Conservation (phyloP, 2,797 vertebrate species). For the Crenuchus spilurus region DNA sequence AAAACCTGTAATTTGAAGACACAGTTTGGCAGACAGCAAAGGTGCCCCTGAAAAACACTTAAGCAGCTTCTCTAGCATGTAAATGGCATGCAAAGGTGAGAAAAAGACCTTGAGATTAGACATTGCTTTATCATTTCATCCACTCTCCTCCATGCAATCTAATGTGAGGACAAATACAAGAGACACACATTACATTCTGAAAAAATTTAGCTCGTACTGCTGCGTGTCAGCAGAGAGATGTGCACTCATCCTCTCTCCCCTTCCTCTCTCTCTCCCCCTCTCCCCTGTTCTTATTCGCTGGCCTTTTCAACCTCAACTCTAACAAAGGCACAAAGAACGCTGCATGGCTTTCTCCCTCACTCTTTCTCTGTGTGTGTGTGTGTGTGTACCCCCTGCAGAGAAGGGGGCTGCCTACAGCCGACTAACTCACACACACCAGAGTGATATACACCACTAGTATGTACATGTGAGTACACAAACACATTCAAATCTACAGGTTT, state of each 20-base stretch:
- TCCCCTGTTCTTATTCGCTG: slow-evolving; percentile 46
- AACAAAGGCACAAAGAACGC: slow-evolving; percentile 53
- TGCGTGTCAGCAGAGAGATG: slow-evolving; percentile 26
- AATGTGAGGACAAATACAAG: neutral
- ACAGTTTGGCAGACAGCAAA: neutral
- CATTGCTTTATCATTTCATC: neutral
- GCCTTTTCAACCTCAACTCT: slow-evolving; percentile 56
- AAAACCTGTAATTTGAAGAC: neutral
- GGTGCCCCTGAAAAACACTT: neutral
- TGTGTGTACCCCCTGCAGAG: slow-evolving; percentile 45
- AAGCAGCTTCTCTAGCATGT: neutral
- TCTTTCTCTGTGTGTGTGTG: no score
- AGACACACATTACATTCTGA: slow-evolving; percentile 17
- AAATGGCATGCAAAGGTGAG: neutral
- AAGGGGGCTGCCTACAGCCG: slow-evolving; percentile 27
- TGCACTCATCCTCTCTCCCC: slow-evolving; percentile 35
- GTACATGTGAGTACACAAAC: neutral
- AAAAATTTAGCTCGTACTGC: slow-evolving; percentile 19
- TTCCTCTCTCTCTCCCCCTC: slow-evolving; percentile 14
- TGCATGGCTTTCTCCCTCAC: slow-evolving; percentile 43
- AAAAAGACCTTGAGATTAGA: slow-evolving; percentile 12
- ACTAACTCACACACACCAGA: slow-evolving; percentile 21
- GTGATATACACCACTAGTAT: neutral
- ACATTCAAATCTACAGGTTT: no score
- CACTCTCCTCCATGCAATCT: neutral